phyloP scores from a whole-genome alignment of 1,140 invertebrate species.

The Aphidius ervi region DNA sequence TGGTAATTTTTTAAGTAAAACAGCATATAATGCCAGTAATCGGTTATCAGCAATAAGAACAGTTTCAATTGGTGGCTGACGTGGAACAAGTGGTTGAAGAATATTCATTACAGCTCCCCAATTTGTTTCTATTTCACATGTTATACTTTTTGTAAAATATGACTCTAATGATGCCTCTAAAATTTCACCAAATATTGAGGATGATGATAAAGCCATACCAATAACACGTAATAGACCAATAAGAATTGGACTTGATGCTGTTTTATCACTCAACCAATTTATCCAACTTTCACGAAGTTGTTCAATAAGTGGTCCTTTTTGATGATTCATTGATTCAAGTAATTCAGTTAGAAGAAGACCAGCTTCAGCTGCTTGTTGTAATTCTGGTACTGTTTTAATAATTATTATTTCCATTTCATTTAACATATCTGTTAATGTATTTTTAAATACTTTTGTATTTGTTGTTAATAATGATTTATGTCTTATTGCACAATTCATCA shows the following conservation, averaged over 20 bases:
- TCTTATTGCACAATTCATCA: conserved; percentile 57
- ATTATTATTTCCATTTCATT: conserved; percentile 61
- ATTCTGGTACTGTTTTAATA: conserved; percentile 50
- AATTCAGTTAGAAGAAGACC: conserved; percentile 53
- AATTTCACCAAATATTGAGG: conserved; percentile 48
- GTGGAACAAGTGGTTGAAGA: conserved; percentile 48
- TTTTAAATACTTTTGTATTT: conserved; percentile 54
- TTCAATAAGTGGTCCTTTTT: conserved; percentile 42
- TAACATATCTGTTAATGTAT: conserved; percentile 55
- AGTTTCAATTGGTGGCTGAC: conserved; percentile 48
- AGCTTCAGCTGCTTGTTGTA: conserved; percentile 54
- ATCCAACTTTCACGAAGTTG: conserved; percentile 45
- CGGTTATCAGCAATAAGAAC: conserved; percentile 47
- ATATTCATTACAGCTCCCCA: conserved; percentile 49
- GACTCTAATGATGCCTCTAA: conserved; percentile 53
- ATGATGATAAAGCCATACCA: conserved; percentile 46
- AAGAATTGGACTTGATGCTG: conserved; percentile 50
- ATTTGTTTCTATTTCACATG: conserved; percentile 40
- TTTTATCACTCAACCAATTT: conserved; percentile 46
- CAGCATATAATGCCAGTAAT: conserved; percentile 51
- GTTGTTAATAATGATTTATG: conserved; percentile 54
- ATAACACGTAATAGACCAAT: conserved; percentile 51
- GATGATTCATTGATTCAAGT: conserved; percentile 48
- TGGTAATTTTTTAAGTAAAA: conserved; percentile 51
- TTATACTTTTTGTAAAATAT: conserved; percentile 51